These are phyloP conservation scores for Neocrepidodera transversa DNA, from an alignment of 2,888 invertebrate genomes.

Conservation along the genomic window DNA sequence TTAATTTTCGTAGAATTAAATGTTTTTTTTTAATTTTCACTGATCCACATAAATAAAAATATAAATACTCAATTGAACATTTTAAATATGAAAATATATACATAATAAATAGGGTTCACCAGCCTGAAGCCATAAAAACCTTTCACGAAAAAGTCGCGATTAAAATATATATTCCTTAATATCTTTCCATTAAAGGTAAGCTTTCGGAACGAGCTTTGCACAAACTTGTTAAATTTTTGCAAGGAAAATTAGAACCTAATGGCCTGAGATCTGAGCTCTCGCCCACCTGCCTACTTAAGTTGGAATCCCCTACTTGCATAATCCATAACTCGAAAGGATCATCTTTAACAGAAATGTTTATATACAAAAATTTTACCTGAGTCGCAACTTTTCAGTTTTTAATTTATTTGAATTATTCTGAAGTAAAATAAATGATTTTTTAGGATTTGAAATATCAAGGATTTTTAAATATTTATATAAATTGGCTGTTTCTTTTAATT, in stretches of 20 bases:
- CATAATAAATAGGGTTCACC: too few relatives aligned
- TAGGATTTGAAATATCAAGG: too few relatives aligned
- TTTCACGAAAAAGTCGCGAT: not conserved
- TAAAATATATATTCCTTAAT: slow-evolving; percentile 2
- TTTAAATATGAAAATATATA: too few relatives aligned
- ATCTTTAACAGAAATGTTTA: slow-evolving; percentile 7
- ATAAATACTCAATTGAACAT: too few relatives aligned
- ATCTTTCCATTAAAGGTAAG: slow-evolving; percentile 1
- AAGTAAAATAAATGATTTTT: not conserved
- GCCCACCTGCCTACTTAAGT: slow-evolving; percentile 10
- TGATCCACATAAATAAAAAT: too few relatives aligned
- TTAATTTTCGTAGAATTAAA: too few relatives aligned
- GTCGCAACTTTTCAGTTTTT: not conserved
- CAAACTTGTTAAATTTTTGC: slow-evolving; percentile 13
- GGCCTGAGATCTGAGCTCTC: not conserved
- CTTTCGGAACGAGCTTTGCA: not conserved
- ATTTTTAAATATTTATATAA: too few relatives aligned
- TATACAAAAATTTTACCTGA: slow-evolving; percentile 1
- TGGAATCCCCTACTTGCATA: slow-evolving; percentile 8
- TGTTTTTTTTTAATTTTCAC: too few relatives aligned
- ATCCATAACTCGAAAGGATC: slow-evolving; percentile 10
- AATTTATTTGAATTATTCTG: not conserved
- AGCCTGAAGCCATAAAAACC: not conserved
- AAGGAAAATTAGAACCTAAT: slow-evolving; percentile 11
- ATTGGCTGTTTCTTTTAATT: too few relatives aligned